phyloP scores from a whole-genome alignment of 2,888 invertebrate genomes.

The Arrhopalites spinosus region DNA sequence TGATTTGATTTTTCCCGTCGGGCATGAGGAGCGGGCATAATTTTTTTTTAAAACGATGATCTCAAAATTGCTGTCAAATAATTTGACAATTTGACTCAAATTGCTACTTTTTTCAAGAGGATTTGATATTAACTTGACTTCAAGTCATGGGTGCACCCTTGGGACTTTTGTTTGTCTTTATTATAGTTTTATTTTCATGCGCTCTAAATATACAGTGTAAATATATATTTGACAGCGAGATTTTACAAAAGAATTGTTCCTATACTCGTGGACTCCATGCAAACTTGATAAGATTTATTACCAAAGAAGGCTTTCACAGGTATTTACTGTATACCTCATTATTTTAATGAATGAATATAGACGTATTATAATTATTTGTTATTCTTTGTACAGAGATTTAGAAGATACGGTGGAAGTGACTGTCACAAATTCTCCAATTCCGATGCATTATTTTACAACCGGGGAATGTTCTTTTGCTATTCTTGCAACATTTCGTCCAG shows the following conservation, averaged over 20 bases:
- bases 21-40: too few relatives aligned
- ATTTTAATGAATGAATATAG: not conserved
- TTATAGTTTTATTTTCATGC: not conserved
- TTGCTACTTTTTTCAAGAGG: too few relatives aligned
- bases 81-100: too few relatives aligned
- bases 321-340: slow-evolving; percentile 54
- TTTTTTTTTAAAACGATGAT: too few relatives aligned
- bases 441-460: slow-evolving; percentile 46
- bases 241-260: slow-evolving; percentile 44
- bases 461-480: slow-evolving; percentile 51
- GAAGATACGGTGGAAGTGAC: slow-evolving; percentile 62
- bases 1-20: too few relatives aligned
- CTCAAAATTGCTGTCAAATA: too few relatives aligned
- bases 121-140: too few relatives aligned
- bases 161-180: too few relatives aligned
- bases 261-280: slow-evolving; percentile 56
- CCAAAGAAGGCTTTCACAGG: slow-evolving; percentile 63
- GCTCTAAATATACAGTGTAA: not conserved
- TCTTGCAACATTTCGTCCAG: slow-evolving; percentile 45
- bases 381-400: slow-evolving; percentile 59
- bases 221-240: slow-evolving; percentile 30
- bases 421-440: slow-evolving; percentile 53
- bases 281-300: slow-evolving; percentile 58
- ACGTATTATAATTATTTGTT: not conserved
- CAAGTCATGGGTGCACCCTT: too few relatives aligned